Conservation (phyloP, 2,888 invertebrate genomes). For the Amiota mariae region DNA sequence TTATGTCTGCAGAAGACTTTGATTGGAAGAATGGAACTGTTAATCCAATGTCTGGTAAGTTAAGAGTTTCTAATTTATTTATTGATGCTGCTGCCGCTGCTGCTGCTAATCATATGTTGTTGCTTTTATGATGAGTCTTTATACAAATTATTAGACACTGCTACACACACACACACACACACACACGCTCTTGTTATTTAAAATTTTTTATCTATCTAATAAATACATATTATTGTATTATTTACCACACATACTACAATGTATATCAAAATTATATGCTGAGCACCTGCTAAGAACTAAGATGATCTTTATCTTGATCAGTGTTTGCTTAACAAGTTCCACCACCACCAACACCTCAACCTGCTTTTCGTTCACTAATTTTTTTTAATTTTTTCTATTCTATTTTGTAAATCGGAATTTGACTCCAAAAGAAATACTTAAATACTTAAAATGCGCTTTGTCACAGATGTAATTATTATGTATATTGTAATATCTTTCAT, state of each 20-base stretch:
- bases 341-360: too few relatives aligned
- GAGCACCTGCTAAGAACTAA: too few relatives aligned
- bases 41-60: not conserved
- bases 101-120: not conserved
- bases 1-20: slow-evolving; percentile 79
- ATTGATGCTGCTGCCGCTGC: not conserved
- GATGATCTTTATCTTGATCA: too few relatives aligned
- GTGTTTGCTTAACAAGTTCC: too few relatives aligned
- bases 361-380: too few relatives aligned
- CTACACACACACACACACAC: slow-evolving; percentile 10
- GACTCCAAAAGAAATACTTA: too few relatives aligned
- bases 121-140: slow-evolving; percentile 14
- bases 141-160: slow-evolving; percentile 21
- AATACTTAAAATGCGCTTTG: too few relatives aligned
- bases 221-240: too few relatives aligned
- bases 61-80: not conserved
- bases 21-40: slow-evolving; percentile 78
- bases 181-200: too few relatives aligned
- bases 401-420: not conserved
- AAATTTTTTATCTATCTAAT: too few relatives aligned
- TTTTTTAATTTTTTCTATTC: not conserved
- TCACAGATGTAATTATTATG: too few relatives aligned
- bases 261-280: slow-evolving; percentile 16
- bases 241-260: not conserved
- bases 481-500: too few relatives aligned